These are phyloP conservation scores for Macaca nemestrina DNA, from an alignment of 2,113 vertebrate genomes.

Conservation along the genomic window DNA sequence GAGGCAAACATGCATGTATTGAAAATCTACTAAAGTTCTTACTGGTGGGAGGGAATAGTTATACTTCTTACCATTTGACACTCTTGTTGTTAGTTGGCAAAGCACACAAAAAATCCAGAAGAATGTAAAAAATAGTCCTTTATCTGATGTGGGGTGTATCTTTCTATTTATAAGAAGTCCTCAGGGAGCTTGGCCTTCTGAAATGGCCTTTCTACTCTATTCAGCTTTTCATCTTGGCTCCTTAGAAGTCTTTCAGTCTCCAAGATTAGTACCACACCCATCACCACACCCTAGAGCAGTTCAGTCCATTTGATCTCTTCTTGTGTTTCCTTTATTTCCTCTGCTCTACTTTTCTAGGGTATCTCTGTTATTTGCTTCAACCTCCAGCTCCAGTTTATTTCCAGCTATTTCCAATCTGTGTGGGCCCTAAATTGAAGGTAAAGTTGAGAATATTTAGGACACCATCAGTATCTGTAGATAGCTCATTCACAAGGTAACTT, in stretches of 20 bases:
- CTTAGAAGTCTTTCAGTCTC: background rate
- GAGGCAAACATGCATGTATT: background rate
- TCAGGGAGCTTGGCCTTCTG: background rate
- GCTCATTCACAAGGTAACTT: background rate
- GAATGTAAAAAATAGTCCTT: background rate
- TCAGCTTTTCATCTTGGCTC: background rate
- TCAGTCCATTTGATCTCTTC: background rate
- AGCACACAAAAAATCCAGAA: background rate
- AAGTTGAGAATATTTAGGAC: background rate
- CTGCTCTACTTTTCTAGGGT: background rate
- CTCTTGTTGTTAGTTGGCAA: background rate
- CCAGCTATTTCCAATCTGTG: background rate
- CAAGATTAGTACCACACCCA: background rate
- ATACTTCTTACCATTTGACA: background rate
- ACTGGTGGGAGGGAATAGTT: background rate
- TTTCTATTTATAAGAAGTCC: background rate
- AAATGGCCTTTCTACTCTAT: background rate
- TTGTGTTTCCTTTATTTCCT: background rate
- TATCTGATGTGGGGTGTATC: background rate
- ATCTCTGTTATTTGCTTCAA: background rate
- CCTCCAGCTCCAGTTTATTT: background rate
- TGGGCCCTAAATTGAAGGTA: background rate
- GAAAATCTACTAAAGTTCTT: background rate
- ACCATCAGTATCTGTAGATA: background rate
- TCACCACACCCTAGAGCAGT: background rate